phyloP scores from a whole-genome alignment of 2,113 vertebrate genomes.

The Rhinolophus sinicus region DNA sequence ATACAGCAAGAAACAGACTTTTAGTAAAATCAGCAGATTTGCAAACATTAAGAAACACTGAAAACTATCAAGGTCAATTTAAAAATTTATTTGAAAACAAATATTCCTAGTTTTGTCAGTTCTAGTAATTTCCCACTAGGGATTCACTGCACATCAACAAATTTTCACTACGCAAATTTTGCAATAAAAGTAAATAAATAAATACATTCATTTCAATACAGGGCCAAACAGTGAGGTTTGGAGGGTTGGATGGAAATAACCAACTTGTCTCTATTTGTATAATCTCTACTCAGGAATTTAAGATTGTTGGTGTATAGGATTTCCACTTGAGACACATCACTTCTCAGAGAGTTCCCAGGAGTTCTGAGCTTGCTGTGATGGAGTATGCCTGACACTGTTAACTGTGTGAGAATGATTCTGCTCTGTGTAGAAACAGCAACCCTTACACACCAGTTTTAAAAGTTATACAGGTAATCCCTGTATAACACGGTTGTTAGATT shows the following conservation, averaged over 20 bases:
- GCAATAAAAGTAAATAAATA: conserved; percentile 61
- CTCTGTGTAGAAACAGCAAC: background rate
- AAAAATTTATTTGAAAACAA: conserved; percentile 80
- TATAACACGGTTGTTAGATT: too few relatives aligned
- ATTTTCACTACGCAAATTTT: conserved; percentile 19
- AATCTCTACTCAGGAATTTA: conserved; percentile 17
- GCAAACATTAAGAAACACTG: conserved; percentile 80
- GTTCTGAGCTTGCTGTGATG: background rate
- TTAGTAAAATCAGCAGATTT: conserved; percentile 81
- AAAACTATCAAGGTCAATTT: conserved; percentile 82
- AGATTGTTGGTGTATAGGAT: background rate
- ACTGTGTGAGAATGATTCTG: background rate
- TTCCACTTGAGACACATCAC: conserved; percentile 9
- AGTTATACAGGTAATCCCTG: background rate
- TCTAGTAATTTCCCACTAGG: conserved; percentile 69
- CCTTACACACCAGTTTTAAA: background rate
- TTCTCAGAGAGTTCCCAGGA: background rate
- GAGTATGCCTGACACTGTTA: background rate
- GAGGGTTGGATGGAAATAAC: conserved; percentile 12
- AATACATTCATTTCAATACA: conserved; percentile 24
- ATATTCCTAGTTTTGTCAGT: conserved; percentile 72
- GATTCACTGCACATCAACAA: conserved; percentile 62
- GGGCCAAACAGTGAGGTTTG: background rate
- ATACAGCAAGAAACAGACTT: conserved; percentile 72
- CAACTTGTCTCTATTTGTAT: conserved; percentile 28